Conservation (phyloP, 2,113 vertebrate species). For the Zosterops lateralis region DNA sequence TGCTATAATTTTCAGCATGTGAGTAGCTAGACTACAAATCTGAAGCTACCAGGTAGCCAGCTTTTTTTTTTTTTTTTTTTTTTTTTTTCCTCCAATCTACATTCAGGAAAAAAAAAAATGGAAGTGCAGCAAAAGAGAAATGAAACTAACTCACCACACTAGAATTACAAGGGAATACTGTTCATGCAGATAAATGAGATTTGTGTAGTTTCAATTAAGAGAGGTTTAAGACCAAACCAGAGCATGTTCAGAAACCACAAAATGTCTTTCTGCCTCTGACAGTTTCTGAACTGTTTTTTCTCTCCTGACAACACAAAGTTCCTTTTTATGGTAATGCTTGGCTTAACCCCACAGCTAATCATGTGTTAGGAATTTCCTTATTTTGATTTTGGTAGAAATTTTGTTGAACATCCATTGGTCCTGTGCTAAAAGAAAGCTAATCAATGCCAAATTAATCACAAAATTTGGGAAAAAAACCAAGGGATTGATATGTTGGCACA, state of each 20-base stretch:
- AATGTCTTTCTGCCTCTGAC: neutral
- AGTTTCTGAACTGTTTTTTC: neutral
- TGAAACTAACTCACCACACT: neutral
- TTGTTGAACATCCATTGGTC: neutral
- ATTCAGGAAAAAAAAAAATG: neutral
- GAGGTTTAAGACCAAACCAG: neutral
- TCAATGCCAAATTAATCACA: neutral
- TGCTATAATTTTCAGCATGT: neutral
- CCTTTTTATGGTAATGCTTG: neutral
- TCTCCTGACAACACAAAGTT: neutral
- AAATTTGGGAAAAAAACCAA: neutral
- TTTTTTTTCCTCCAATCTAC: neutral
- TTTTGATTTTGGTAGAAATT: neutral
- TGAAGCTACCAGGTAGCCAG: neutral
- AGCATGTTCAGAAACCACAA: neutral
- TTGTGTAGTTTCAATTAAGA: neutral
- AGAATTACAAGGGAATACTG: neutral
- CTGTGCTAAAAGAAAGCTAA: neutral
- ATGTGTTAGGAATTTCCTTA: neutral
- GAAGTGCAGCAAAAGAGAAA: neutral
- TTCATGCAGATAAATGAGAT: neutral
- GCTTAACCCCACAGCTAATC: neutral
- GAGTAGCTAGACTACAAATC: neutral
- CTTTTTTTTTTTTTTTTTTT: neutral
- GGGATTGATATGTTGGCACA: neutral